Base-by-base conservation (phyloP, 2,888 invertebrate genomes). In the Campaea margaritaria region DNA sequence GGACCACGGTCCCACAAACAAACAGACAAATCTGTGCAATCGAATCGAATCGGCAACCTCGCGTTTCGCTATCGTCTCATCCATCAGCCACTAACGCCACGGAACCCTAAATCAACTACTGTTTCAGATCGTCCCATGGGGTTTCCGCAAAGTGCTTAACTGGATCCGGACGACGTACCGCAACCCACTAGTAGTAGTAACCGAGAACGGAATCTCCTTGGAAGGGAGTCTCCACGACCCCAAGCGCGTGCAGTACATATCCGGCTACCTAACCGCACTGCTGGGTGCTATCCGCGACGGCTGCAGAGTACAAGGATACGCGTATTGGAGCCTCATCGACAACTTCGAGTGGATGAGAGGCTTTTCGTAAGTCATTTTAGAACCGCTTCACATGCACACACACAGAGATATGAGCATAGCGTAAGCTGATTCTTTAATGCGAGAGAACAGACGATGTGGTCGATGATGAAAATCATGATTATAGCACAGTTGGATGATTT, bases 341-440 rank as follows among this genome's bases (percentile, higher is more conserved):
- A 96, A 96, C 76, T 96, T 95, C 82, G 97, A 97, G 81, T 97
- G 97, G 97, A 91, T 92, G 59, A 90, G 93, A 43, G 97, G 97
- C 27, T 97, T 93, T 77, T 94, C 94, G 94, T 95, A 64, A 89
- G 91, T 87, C 48, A n/a, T n/a, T n/a, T n/a, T n/a, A n/a, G n/a
- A 15, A 11, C 5, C 34, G 34, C 34, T 34, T 34, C 10, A 11
- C 34, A 34, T 2, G 4, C 34, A 34, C 27, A 27, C 4, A 27
- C 7, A 5, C 7, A 27, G 27, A 27, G 27, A 27, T n/a, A n/a
- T n/a, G n/a, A n/a, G n/a, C n/a, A n/a, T n/a, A n/a, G n/a, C n/a
- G n/a, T n/a, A n/a, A n/a, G n/a, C n/a, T n/a, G n/a, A n/a, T n/a
- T n/a, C n/a, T n/a, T n/a, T n/a, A n/a, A n/a, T n/a, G n/a, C n/a